Conservation (phyloP, 2,888 invertebrate genomes). For the Diarsia brunnea region DNA sequence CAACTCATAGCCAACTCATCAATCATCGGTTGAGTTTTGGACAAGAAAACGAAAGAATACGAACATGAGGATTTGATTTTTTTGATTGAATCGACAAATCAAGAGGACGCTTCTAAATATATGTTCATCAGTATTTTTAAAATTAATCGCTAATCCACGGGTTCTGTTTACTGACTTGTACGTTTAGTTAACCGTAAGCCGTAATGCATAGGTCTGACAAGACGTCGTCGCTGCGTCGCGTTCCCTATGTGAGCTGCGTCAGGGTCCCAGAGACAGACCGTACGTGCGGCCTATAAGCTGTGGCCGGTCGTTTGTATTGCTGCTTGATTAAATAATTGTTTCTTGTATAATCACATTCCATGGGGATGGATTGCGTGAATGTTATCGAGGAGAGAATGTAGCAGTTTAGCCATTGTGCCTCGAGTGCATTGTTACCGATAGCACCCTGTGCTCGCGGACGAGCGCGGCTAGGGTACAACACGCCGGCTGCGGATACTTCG, state of each 20-base stretch:
- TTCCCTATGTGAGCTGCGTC: background rate
- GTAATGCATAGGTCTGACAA: background rate
- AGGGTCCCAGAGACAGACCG: background rate
- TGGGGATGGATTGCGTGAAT: background rate
- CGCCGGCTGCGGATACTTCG: background rate
- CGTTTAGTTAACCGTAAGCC: too few relatives aligned
- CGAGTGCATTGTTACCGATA: background rate
- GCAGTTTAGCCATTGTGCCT: background rate
- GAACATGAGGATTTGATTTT: background rate
- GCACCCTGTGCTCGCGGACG: too few relatives aligned
- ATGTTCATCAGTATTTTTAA: background rate
- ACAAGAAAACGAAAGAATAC: slow-evolving; percentile 1
- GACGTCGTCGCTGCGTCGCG: background rate
- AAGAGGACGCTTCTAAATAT: background rate
- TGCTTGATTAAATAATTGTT: background rate
- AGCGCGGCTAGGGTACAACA: background rate
- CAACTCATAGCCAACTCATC: background rate
- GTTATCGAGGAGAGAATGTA: background rate
- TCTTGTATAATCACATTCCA: background rate
- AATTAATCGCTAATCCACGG: background rate
- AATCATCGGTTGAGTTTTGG: background rate
- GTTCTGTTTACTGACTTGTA: too few relatives aligned
- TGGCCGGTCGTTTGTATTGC: background rate
- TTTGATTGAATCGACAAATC: background rate
- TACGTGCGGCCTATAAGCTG: background rate